These are phyloP conservation scores for Pipra filicauda DNA, from an alignment of 2,113 vertebrate genomes.

Conservation along the genomic window DNA sequence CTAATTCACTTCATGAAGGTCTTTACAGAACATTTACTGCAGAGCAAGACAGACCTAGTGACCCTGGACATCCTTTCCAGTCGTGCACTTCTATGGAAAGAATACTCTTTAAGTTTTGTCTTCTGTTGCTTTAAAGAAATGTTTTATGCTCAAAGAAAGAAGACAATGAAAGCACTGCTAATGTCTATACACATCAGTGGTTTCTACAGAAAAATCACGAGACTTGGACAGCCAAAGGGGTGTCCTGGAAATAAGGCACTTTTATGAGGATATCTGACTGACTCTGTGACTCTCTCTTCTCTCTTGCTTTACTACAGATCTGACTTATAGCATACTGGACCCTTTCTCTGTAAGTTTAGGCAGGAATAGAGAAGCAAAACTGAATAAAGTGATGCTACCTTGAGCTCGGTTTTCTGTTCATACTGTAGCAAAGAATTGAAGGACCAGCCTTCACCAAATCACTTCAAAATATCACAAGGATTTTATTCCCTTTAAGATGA, in stretches of 20 bases:
- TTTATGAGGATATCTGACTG: neutral
- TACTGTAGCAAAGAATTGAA: neutral
- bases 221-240: neutral
- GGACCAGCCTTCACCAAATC: neutral
- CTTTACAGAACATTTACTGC: neutral
- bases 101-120: neutral
- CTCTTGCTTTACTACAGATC: neutral
- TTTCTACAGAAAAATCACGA: conserved; percentile 1
- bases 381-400: neutral
- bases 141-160: neutral
- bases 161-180: neutral
- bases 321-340: neutral
- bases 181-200: neutral
- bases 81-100: neutral
- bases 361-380: neutral
- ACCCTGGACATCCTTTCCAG: neutral
- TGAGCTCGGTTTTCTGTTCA: neutral
- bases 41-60: neutral
- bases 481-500: neutral
- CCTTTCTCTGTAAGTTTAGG: neutral
- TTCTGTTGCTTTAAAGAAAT: neutral
- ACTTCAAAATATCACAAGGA: neutral
- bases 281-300: neutral
- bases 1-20: neutral
- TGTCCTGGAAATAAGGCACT: neutral